Percentiles rank a stretch among this genome's conserved stretches.
These are phyloP conservation scores for Sorex fumeus DNA, from an alignment of 2,113 vertebrate genomes.

Conservation along the genomic window DNA sequence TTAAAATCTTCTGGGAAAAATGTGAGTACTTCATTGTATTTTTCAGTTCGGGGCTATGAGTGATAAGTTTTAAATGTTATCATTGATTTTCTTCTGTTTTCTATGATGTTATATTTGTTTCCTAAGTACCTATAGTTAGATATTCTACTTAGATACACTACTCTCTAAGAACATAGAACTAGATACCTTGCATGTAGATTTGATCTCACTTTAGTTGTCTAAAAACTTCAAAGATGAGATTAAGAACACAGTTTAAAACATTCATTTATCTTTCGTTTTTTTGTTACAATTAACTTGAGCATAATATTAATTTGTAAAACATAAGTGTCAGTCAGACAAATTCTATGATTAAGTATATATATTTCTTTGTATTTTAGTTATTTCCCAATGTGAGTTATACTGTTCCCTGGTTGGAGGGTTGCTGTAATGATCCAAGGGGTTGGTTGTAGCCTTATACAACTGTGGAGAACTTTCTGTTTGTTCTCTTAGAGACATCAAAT, in stretches of 20 bases:
- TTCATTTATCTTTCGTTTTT: background rate
- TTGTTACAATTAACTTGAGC: conserved; percentile 57
- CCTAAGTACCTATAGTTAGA: too few relatives aligned
- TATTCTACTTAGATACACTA: too few relatives aligned
- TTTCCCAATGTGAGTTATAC: too few relatives aligned
- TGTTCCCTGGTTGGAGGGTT: too few relatives aligned
- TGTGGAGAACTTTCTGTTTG: too few relatives aligned
- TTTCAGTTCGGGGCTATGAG: conserved; percentile 24
- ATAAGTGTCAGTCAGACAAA: background rate
- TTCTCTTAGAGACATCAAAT: too few relatives aligned
- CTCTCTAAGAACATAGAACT: too few relatives aligned
- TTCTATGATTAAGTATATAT: background rate
- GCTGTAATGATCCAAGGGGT: too few relatives aligned
- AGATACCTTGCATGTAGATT: background rate
- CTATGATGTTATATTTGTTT: background rate
- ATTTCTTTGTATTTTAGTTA: background rate
- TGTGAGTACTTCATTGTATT: conserved; percentile 59
- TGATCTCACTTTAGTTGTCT: conserved; percentile 52
- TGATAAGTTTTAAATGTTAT: conserved; percentile 54
- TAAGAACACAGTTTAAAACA: conserved; percentile 12
- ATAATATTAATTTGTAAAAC: conserved; percentile 38
- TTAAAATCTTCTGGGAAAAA: conserved; percentile 72
- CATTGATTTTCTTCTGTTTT: conserved; percentile 35
- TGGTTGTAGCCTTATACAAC: too few relatives aligned
- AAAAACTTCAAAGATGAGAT: conserved; percentile 39